Conservation (phyloP, 2,888 invertebrate species). For the Schizaphis graminum region DNA sequence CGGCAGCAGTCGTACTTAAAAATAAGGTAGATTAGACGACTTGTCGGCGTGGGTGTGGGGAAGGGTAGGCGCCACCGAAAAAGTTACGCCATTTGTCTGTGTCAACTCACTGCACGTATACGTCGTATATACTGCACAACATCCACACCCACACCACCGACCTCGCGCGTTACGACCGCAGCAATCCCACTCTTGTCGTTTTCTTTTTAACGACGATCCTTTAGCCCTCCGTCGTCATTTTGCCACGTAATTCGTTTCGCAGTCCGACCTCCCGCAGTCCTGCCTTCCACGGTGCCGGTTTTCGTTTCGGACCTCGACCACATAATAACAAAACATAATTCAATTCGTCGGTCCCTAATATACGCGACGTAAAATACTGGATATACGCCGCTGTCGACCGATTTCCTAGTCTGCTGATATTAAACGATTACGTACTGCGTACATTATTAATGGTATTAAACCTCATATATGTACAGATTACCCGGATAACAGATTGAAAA, state of each 20-base stretch:
- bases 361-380: too few relatives aligned
- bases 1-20: background rate
- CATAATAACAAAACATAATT: background rate
- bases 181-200: background rate
- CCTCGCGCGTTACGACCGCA: background rate
- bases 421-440: too few relatives aligned
- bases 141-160: background rate
- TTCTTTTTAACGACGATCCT: background rate
- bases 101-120: background rate
- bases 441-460: too few relatives aligned
- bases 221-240: background rate
- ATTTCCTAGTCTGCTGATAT: too few relatives aligned
- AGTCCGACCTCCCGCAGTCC: background rate
- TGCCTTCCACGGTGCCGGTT: background rate
- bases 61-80: background rate
- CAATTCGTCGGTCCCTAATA: background rate
- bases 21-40: background rate
- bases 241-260: background rate
- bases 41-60: background rate
- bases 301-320: background rate
- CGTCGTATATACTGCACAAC: background rate
- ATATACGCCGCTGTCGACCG: too few relatives aligned
- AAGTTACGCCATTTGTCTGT: slow-evolving; percentile 52
- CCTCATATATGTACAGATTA: background rate
- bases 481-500: background rate